These are phyloP conservation scores for Vanessa atalanta DNA, from an alignment of 1,140 invertebrate genomes.

Conservation along the genomic window DNA sequence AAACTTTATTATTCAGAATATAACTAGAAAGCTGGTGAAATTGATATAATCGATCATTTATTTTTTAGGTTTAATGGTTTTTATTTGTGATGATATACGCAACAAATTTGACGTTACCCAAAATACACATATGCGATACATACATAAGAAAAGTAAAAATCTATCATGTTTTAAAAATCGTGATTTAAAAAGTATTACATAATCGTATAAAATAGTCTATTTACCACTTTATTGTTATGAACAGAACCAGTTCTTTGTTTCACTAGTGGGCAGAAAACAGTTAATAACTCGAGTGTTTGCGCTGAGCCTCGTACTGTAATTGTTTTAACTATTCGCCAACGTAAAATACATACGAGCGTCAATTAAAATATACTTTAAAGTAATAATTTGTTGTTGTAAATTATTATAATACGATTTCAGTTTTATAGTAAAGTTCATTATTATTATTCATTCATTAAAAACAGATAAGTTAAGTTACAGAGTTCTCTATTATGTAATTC, in stretches of 20 bases:
- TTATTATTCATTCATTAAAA: not conserved
- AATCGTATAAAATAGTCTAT: not conserved
- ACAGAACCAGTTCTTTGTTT: slow-evolving; percentile 4
- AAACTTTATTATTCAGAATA: too few species aligned
- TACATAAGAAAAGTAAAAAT: not conserved
- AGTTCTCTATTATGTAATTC: not conserved
- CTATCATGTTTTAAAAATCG: not conserved
- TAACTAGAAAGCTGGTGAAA: too few species aligned
- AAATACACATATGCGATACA: too few species aligned
- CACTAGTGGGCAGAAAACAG: slow-evolving; percentile 12
- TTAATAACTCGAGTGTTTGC: slow-evolving; percentile 13
- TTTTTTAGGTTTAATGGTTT: too few species aligned
- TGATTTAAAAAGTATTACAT: not conserved
- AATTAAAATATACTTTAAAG: not conserved
- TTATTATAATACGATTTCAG: not conserved
- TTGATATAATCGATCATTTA: too few species aligned
- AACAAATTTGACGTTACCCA: too few species aligned
- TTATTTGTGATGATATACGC: too few species aligned
- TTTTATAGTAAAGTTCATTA: not conserved
- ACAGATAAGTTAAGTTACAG: not conserved
- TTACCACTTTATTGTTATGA: not conserved
- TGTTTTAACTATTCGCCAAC: not conserved
- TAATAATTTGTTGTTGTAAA: not conserved
- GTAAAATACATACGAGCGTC: not conserved
- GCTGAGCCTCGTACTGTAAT: slow-evolving; percentile 2